phyloP scores from a whole-genome alignment of 2,797 vertebrate species.

The Helarctos malayanus region DNA sequence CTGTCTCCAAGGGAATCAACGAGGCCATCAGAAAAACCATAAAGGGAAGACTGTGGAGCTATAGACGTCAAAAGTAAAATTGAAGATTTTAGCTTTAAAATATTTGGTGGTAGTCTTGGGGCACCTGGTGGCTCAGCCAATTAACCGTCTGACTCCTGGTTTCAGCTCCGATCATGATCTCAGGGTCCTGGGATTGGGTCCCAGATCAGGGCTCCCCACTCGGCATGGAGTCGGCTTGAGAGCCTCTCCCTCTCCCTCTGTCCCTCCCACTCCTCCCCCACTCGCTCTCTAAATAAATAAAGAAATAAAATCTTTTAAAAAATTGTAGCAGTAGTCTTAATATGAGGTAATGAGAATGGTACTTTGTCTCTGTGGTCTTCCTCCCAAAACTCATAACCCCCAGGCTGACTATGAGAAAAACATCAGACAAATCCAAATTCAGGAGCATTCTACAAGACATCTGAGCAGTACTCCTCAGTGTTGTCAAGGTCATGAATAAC shows the following conservation, averaged over 20 bases:
- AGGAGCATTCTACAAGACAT: background rate
- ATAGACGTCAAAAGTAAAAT: background rate
- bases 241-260: background rate
- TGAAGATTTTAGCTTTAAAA: conserved; percentile 1
- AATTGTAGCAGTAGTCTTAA: background rate
- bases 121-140: background rate
- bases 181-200: background rate
- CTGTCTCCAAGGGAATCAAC: background rate
- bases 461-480: background rate
- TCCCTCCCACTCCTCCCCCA: background rate
- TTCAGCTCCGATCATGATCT: background rate
- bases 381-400: background rate
- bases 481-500: background rate
- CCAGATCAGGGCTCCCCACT: background rate
- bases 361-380: background rate
- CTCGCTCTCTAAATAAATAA: background rate
- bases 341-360: background rate
- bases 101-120: background rate
- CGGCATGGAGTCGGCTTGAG: background rate
- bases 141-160: background rate
- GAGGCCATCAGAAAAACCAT: background rate
- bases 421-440: background rate
- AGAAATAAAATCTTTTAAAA: background rate
- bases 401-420: background rate
- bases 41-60: background rate